Evolutionary conservation across 2,113 vertebrate species (phyloP).

Genomic region (Maccullochella peelii): DNA sequence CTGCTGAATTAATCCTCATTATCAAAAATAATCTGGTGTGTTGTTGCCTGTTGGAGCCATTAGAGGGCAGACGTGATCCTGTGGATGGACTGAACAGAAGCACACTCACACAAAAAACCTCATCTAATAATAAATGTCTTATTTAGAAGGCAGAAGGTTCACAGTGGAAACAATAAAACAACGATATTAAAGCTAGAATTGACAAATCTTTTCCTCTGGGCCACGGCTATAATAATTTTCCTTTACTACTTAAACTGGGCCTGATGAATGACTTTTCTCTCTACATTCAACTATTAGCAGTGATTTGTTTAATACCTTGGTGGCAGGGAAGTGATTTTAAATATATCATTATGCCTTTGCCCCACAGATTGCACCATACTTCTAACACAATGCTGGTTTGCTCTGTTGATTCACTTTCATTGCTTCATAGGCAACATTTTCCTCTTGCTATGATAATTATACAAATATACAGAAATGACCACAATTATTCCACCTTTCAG

Average conservation of each 20-base stretch:
- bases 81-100: background rate
- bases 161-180: slow-evolving; percentile 39
- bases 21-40: background rate
- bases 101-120: slow-evolving; percentile 23
- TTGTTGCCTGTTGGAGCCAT: slow-evolving; percentile 44
- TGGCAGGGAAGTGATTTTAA: background rate
- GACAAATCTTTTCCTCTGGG: background rate
- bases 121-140: slow-evolving; percentile 12
- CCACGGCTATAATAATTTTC: background rate
- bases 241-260: slow-evolving; percentile 3
- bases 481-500: background rate
- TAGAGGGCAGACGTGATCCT: slow-evolving; percentile 71
- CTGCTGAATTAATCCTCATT: slow-evolving; percentile 18
- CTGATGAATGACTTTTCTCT: background rate
- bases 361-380: background rate
- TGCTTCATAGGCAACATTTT: background rate
- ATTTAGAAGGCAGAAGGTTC: slow-evolving; percentile 9
- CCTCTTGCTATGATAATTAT: slow-evolving; percentile 19
- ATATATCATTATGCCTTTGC: slow-evolving; percentile 8
- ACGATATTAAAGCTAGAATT: background rate
- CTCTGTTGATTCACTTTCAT: slow-evolving; percentile 1
- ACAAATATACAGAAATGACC: background rate
- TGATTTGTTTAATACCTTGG: background rate
- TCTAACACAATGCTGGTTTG: background rate
- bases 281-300: background rate